Conservation (phyloP, 1,140 invertebrate genomes). For the Listronotus oregonensis region DNA sequence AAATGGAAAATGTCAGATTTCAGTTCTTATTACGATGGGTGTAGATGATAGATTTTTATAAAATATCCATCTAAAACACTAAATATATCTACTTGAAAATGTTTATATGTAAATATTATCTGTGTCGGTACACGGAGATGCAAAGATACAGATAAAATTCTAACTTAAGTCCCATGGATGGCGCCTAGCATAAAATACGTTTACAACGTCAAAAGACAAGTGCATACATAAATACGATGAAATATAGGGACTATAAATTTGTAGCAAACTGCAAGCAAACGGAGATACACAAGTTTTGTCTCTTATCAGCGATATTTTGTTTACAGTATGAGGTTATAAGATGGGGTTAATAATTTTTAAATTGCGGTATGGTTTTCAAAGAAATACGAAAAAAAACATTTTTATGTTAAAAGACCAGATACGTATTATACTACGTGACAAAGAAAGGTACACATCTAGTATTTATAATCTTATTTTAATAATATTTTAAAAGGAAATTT, state of each 20-base stretch:
- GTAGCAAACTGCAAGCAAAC: constrained; percentile 28
- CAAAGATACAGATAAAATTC: constrained; percentile 14
- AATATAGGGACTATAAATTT: constrained; percentile 30
- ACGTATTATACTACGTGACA: too few species aligned
- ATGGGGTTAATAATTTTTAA: constrained; percentile 20
- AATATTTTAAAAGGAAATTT: too few species aligned
- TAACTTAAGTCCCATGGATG: constrained; percentile 16
- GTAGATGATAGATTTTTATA: too few species aligned
- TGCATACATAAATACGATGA: constrained; percentile 24
- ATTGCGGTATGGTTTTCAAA: not conserved
- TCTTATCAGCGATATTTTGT: constrained; percentile 28
- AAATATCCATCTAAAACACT: too few species aligned
- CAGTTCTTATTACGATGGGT: too few species aligned
- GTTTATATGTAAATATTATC: too few species aligned
- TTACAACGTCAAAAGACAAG: constrained; percentile 20
- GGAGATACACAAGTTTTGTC: constrained; percentile 9
- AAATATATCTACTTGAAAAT: too few species aligned
- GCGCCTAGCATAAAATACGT: constrained; percentile 22
- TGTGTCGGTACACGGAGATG: not conserved
- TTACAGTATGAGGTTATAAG: constrained; percentile 9
- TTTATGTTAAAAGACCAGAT: too few species aligned
- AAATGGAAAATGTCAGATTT: too few species aligned
- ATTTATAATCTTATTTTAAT: too few species aligned
- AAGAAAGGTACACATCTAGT: too few species aligned
- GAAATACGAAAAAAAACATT: not conserved